Evolutionary conservation across 1,140 invertebrate genomes (phyloP), one percentile per base, ranked within the genome.

Genomic region (Mactra quadrangularis): DNA sequence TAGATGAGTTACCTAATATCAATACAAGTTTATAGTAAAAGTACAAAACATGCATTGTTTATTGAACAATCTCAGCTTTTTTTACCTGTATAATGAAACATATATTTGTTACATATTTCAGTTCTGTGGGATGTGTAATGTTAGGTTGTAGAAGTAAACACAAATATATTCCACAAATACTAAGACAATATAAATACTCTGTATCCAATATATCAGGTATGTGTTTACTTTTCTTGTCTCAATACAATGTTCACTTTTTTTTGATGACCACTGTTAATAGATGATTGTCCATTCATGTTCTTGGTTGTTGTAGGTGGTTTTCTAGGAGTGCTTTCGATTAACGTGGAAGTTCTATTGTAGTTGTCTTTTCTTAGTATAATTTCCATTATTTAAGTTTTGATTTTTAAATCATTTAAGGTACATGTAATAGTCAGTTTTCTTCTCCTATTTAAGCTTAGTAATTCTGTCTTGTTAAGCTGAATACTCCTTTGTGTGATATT

Each of bases 121-220:
- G 74, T 47, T 4, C 38, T 33, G 33, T 25, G 31, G 57, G 74
- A 27, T n/a, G 47, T 17, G 25, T 64, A 25, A 60, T 76, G 74
- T 17, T 60, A 3, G 74, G 55, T 25, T 76, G 74, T 29, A 38
- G 38, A 17, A 60, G 29, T 7, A 50, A 64, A 50, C 38, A 64
- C n/a, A n/a, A 60, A 29, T 35, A 17, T 31, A 17, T 57, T 15
- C 22, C 6, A 19, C 74, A 76, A 7, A 50, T 64, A 33, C 33
- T 76, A 1, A 50, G 22, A 50, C 74, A 76, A 15, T 76, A 62
- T 25, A 62, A 52, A 64, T 19, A 62, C 9, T 22, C 59, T 9
- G 25, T 62, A 19, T 55, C 74, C 27, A 22, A 76, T 31, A 60
- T 76, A 13, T 31, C 74, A 62, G 57, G 74, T 76, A 59, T 3